Conservation (phyloP, 2,888 invertebrate species). For the Athrips mouffetella region DNA sequence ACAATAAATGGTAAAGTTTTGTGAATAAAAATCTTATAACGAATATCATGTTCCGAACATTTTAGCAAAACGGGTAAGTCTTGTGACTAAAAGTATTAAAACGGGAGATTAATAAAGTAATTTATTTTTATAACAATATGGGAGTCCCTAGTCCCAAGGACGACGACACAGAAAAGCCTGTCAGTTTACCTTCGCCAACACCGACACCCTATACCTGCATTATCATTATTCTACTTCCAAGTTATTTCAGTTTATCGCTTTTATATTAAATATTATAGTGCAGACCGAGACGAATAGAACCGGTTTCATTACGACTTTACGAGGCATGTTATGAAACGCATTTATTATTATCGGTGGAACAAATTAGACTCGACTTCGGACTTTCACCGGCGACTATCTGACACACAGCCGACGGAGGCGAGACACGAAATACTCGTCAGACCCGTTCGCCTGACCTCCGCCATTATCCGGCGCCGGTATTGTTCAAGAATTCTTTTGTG, state of each 20-base stretch:
- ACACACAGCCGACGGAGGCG: constrained; percentile 28
- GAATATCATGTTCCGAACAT: no score
- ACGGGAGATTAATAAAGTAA: constrained; percentile 35
- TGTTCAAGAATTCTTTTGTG: constrained; percentile 52
- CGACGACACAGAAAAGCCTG: constrained; percentile 42
- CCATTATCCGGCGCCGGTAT: constrained; percentile 37
- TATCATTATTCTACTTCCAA: constrained; percentile 44
- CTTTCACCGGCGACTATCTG: constrained; percentile 72
- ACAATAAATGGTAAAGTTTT: constrained; percentile 30
- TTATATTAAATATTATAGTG: constrained; percentile 41
- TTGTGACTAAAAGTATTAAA: constrained; percentile 44
- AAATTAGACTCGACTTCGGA: constrained; percentile 59
- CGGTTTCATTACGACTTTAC: constrained; percentile 55
- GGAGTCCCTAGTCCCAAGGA: constrained; percentile 41
- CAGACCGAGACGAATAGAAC: constrained; percentile 42
- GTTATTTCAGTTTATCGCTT: constrained; percentile 41
- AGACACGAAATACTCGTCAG: constrained; percentile 49
- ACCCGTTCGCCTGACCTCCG: constrained; percentile 58
- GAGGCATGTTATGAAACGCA: constrained; percentile 59
- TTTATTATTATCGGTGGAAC: constrained; percentile 57
- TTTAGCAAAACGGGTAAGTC: no score
- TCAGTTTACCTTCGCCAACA: constrained; percentile 53
- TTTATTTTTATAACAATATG: constrained; percentile 52
- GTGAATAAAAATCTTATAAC: no score
- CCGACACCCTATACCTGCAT: constrained; percentile 40